Percentiles rank a stretch among this genome's conserved stretches.
Conservation (phyloP, 37 sponge, comb jelly and placozoan genomes). For the Dysidea cf. avara region DNA sequence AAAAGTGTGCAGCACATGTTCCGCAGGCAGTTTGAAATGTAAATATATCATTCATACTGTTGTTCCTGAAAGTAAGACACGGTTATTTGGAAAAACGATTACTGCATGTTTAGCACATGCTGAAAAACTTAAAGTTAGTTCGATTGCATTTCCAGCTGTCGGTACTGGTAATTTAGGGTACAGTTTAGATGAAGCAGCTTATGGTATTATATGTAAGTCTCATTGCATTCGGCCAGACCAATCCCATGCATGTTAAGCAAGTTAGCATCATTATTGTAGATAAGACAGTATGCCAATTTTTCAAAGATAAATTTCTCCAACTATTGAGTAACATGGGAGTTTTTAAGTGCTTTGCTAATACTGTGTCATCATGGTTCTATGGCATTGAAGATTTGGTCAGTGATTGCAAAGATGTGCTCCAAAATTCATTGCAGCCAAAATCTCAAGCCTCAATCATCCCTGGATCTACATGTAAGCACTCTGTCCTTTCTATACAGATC, state of each 20-base stretch:
- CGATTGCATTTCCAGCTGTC: slow-evolving; percentile 62
- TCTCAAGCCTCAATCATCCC: too few relatives aligned
- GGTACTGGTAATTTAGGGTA: slow-evolving; percentile 41
- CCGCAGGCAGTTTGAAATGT: slow-evolving; percentile 48
- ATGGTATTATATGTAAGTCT: slow-evolving; percentile 25
- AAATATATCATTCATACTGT: slow-evolving; percentile 43
- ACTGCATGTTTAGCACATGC: slow-evolving; percentile 27
- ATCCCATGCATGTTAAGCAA: neutral
- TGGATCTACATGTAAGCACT: too few relatives aligned
- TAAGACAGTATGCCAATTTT: neutral
- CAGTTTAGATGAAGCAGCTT: slow-evolving; percentile 32
- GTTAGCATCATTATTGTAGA: slow-evolving; percentile 32
- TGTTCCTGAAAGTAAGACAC: slow-evolving; percentile 8
- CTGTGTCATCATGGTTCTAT: too few relatives aligned
- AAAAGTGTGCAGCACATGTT: slow-evolving; percentile 35
- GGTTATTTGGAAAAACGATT: slow-evolving; percentile 19
- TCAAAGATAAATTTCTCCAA: slow-evolving; percentile 4
- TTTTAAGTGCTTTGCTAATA: too few relatives aligned
- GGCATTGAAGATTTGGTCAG: too few relatives aligned
- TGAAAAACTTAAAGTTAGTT: slow-evolving; percentile 13
- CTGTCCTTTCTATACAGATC: too few relatives aligned
- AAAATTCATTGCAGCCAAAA: too few relatives aligned
- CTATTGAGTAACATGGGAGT: too few relatives aligned
- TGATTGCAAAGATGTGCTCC: too few relatives aligned
- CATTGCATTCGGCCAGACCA: slow-evolving; percentile 3